Evolutionary conservation across 35 echinoderm and acorn worm genomes (phyloP), one percentile per base, ranked within the genome.

Genomic region (Heliocidaris tuberculata): DNA sequence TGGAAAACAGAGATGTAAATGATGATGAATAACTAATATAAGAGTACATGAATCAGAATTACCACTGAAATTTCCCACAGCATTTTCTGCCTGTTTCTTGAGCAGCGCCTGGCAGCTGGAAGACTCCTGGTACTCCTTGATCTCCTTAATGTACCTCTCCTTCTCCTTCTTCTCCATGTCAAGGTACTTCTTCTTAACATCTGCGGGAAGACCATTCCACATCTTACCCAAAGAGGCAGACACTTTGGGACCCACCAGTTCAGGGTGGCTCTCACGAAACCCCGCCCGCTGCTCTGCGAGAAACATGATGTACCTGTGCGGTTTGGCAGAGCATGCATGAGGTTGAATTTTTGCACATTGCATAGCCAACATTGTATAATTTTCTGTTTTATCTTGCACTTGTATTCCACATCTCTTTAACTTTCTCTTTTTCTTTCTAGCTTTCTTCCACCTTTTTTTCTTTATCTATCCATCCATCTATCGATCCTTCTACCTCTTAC

Each of bases 91-190:
- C 29, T 92, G 90, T 27, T 92, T 92, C 47, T 92, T 92, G 42
- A 92, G 90, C 9, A 92, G 29, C 1, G 90, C 90, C 90, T 92
- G 90, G 29, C 90, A 92, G 49, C 49, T 92, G 42, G 90, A 50
- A 16, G 90, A 50, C n/a, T 92, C 90, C 29, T 92, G 90, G 48
- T 92, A 92, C 29, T 48, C 90, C 27, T 92, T 92, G 47, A 92
- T 48, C 49, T 92, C 90, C 49, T 50, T 92, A 7, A 92, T 48
- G 90, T 92, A 92, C 10, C 90, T 31, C 49, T 92, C 47, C 90
- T 56, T 48, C 1, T 92, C 90, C 47, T 30, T 56, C 48, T 56
- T 92, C 90, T 92, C 90, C 42, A 92, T 92, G 47, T 92, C 90
- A 11, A 92, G 8, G 90, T 92, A 92, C 29, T 52, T 92, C 90